Percentiles rank a stretch among this genome's conserved stretches.
phyloP scores from a whole-genome alignment of 1,140 invertebrate species.

The Ceratosolen fusciceps region DNA sequence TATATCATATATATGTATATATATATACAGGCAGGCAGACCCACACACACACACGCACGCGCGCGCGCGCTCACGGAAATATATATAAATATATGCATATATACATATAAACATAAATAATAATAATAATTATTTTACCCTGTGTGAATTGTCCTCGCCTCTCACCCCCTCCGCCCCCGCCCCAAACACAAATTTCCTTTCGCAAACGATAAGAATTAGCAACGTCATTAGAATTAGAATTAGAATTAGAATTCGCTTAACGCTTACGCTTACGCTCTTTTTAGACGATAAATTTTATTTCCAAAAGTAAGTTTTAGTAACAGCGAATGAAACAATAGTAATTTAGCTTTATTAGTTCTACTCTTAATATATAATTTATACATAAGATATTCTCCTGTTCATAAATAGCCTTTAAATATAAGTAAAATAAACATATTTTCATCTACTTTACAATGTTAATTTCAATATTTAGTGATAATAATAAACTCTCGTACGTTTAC shows the following conservation, averaged over 20 bases:
- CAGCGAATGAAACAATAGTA: background rate
- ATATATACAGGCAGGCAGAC: background rate
- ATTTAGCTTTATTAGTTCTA: background rate
- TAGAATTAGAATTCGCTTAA: background rate
- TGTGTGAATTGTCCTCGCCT: background rate
- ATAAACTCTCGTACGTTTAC: slow-evolving; percentile 1
- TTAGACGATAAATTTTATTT: background rate
- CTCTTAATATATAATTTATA: background rate
- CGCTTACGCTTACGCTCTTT: too few species aligned
- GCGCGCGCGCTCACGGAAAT: slow-evolving; percentile 17
- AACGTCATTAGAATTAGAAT: background rate
- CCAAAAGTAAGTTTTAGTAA: background rate
- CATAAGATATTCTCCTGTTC: slow-evolving; percentile 3
- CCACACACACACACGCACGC: background rate
- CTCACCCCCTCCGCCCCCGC: background rate
- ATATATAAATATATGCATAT: background rate
- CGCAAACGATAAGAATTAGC: too few species aligned
- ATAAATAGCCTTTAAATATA: background rate
- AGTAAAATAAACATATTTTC: slow-evolving; percentile 17
- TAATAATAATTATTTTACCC: slow-evolving; percentile 3
- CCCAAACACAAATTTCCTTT: too few species aligned
- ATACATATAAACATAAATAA: background rate
- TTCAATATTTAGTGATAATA: slow-evolving; percentile 1
- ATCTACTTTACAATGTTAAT: background rate
- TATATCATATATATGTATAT: background rate